phyloP scores from a whole-genome alignment of 2,888 invertebrate genomes.

The Apoda limacodes region DNA sequence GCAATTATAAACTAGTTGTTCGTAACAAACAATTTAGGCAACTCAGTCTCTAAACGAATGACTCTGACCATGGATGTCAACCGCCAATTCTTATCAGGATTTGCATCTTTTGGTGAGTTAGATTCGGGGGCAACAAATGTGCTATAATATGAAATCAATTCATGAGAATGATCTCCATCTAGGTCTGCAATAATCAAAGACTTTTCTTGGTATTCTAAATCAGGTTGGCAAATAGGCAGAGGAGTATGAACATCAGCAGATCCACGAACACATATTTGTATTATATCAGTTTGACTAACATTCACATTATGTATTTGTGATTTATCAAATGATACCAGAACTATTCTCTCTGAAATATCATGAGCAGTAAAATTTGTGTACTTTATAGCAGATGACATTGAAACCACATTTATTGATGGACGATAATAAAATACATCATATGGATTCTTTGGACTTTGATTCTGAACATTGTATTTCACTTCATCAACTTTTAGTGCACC shows the following conservation, averaged over 20 bases:
- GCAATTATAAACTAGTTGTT: slow-evolving; percentile 31
- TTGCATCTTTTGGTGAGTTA: slow-evolving; percentile 41
- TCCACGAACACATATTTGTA: slow-evolving; percentile 75
- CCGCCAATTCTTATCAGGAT: slow-evolving; percentile 66
- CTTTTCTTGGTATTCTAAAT: slow-evolving; percentile 77
- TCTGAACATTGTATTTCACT: slow-evolving; percentile 52
- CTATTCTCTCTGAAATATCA: slow-evolving; percentile 77
- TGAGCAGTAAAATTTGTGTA: slow-evolving; percentile 62
- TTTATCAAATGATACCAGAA: slow-evolving; percentile 83
- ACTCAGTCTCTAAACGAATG: slow-evolving; percentile 77
- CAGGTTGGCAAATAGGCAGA: slow-evolving; percentile 76
- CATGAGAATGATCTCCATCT: slow-evolving; percentile 80
- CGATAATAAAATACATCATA: slow-evolving; percentile 51
- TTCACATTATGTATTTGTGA: slow-evolving; percentile 80
- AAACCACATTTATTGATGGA: slow-evolving; percentile 44
- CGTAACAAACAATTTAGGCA: slow-evolving; percentile 75
- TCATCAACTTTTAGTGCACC: slow-evolving; percentile 59
- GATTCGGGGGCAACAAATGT: slow-evolving; percentile 67
- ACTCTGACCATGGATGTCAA: slow-evolving; percentile 77
- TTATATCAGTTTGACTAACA: slow-evolving; percentile 81
- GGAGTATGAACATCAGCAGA: slow-evolving; percentile 37
- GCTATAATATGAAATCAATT: slow-evolving; percentile 81
- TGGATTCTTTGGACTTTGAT: slow-evolving; percentile 54
- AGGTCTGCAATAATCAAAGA: slow-evolving; percentile 81
- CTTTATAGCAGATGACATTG: slow-evolving; percentile 55